phyloP scores from a whole-genome alignment of 2,113 vertebrate genomes.

The Diadophis punctatus region DNA sequence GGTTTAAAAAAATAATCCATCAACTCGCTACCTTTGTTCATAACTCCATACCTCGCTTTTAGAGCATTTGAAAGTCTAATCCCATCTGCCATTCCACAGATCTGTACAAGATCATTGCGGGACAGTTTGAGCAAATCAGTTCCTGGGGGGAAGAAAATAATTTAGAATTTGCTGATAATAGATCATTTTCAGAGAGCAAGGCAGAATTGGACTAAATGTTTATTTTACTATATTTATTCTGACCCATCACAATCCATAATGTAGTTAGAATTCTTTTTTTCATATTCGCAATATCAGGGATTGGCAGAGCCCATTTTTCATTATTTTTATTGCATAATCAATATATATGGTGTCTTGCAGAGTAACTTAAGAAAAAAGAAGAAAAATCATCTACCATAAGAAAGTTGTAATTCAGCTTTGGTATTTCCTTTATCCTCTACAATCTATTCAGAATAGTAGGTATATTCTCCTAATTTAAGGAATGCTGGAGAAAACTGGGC shows the following conservation, averaged over 20 bases:
- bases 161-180: background rate
- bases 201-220: background rate
- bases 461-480: background rate
- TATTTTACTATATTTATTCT: background rate
- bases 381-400: background rate
- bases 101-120: conserved; percentile 60
- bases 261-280: background rate
- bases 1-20: background rate
- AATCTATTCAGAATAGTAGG: background rate
- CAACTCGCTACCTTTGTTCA: background rate
- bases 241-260: background rate
- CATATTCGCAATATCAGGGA: background rate
- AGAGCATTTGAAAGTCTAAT: conserved; percentile 58
- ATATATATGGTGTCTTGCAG: background rate
- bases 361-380: background rate
- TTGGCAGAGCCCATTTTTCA: background rate
- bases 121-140: conserved; percentile 61
- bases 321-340: background rate
- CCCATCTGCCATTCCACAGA: conserved; percentile 60
- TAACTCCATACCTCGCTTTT: conserved; percentile 46
- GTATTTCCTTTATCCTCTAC: background rate
- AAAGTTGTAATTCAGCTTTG: background rate
- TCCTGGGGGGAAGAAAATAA: conserved; percentile 26
- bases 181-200: background rate
- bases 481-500: background rate